phyloP scores from a whole-genome alignment of 2,888 invertebrate species.

The Pseudococcus longispinus region DNA sequence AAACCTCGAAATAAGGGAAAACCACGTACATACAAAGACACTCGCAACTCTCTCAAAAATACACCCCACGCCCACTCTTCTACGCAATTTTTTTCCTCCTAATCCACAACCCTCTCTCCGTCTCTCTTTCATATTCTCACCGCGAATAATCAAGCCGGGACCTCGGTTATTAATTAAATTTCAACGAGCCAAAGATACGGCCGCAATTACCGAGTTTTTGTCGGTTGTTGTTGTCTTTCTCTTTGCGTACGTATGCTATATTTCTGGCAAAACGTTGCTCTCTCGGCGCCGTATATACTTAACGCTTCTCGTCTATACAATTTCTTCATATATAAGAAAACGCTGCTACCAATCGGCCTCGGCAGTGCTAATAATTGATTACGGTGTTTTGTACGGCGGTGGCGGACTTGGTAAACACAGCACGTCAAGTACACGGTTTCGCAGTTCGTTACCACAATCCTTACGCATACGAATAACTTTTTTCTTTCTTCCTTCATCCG shows the following conservation, averaged over 20 bases:
- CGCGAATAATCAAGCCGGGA: constrained; percentile 42
- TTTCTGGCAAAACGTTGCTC: not conserved
- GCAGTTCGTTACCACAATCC: constrained; percentile 55
- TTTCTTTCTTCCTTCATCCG: constrained; percentile 31
- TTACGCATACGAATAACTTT: constrained; percentile 54
- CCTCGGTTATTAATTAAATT: constrained; percentile 54
- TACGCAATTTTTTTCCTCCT: not conserved
- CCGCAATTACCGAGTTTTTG: constrained; percentile 55
- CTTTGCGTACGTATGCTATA: not conserved
- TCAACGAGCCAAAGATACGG: constrained; percentile 46
- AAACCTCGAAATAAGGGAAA: not conserved
- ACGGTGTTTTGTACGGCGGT: constrained; percentile 46
- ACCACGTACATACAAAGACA: not conserved
- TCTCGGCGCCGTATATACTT: not conserved
- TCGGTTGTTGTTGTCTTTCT: constrained; percentile 40
- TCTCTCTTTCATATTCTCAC: not conserved
- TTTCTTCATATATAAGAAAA: constrained; percentile 51
- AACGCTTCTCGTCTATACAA: not conserved
- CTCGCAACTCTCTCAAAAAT: not conserved
- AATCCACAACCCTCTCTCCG: not conserved
- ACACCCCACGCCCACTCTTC: not conserved
- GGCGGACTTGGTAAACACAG: constrained; percentile 53
- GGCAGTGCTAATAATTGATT: constrained; percentile 54
- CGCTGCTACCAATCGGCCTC: constrained; percentile 46
- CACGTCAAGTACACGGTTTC: constrained; percentile 56